These are phyloP conservation scores for Paracyclopina nana DNA, from an alignment of 1,140 invertebrate genomes.

Conservation along the genomic window DNA sequence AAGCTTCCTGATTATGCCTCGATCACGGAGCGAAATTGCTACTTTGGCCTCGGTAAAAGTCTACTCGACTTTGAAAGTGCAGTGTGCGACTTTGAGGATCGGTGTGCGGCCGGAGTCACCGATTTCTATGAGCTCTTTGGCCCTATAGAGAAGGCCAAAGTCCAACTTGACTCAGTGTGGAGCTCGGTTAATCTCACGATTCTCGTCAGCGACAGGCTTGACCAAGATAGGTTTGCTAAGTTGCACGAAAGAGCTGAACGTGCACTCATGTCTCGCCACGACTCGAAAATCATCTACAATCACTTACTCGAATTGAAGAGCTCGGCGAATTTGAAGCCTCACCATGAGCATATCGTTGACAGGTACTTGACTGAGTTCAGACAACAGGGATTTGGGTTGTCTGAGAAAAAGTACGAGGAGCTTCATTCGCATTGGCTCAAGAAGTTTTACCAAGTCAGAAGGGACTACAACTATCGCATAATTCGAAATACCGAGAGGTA, in stretches of 20 bases:
- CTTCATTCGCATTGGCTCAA: conserved; percentile 4
- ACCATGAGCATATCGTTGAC: conserved; percentile 35
- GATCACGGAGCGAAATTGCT: conserved; percentile 57
- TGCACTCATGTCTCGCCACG: conserved; percentile 25
- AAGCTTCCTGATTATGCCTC: conserved; percentile 55
- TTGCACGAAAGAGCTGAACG: conserved; percentile 25
- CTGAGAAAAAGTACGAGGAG: conserved; percentile 23
- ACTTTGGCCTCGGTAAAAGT: conserved; percentile 55
- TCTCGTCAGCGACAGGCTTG: conserved; percentile 8
- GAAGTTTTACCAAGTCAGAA: conserved; percentile 25
- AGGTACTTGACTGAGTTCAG: conserved; percentile 60
- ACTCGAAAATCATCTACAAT: conserved; percentile 25
- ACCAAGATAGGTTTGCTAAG: conserved; percentile 20
- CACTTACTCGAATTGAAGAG: conserved; percentile 21
- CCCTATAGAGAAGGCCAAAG: conserved; percentile 2
- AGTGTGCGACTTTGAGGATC: conserved; percentile 41
- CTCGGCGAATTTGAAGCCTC: background rate
- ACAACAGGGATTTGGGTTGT: conserved; percentile 48
- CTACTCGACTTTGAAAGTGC: conserved; percentile 58
- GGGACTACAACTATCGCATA: conserved; percentile 26
- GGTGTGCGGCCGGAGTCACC: conserved; percentile 17
- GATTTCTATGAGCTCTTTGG: conserved; percentile 8
- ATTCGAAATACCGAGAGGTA: conserved; percentile 36
- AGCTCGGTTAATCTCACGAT: conserved; percentile 1
- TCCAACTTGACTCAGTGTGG: conserved; percentile 9